phyloP scores from a whole-genome alignment of 2,888 invertebrate genomes.

The Ctenicera cuprea region DNA sequence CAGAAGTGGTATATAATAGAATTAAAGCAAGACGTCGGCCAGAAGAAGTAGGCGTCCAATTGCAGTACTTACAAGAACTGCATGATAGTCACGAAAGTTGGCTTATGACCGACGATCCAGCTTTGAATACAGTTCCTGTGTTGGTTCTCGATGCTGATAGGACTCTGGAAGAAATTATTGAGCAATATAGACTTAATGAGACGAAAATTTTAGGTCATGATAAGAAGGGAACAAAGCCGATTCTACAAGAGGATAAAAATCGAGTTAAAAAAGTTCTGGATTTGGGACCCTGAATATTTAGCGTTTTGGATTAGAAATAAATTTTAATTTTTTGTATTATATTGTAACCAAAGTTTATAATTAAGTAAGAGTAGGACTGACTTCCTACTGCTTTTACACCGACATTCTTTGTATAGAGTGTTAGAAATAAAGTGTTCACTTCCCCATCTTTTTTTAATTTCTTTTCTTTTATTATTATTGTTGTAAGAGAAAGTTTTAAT shows the following conservation, averaged over 20 bases:
- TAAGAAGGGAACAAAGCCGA: slow-evolving; percentile 56
- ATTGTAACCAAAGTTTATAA: too few species aligned
- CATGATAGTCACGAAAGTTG: slow-evolving; percentile 86
- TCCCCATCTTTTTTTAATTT: too few species aligned
- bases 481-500: too few species aligned
- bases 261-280: slow-evolving; percentile 61
- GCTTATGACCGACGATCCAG: slow-evolving; percentile 74
- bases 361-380: too few species aligned
- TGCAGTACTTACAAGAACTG: slow-evolving; percentile 87
- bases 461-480: too few species aligned
- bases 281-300: slow-evolving; percentile 37
- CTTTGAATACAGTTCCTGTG: slow-evolving; percentile 72
- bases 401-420: too few species aligned
- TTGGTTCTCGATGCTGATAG: slow-evolving; percentile 81
- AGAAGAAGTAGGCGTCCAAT: slow-evolving; percentile 87
- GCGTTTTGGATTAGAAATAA: not conserved
- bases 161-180: slow-evolving; percentile 79
- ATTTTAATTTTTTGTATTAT: not conserved
- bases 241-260: slow-evolving; percentile 59
- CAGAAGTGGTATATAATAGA: slow-evolving; percentile 81
- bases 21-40: slow-evolving; percentile 85
- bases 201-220: slow-evolving; percentile 72
- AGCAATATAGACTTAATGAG: slow-evolving; percentile 80
- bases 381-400: too few species aligned
- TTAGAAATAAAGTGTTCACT: too few species aligned